Evolutionary conservation across 1,140 invertebrate species (phyloP), one percentile per base, ranked within the genome.

Genomic region (Drosophila auraria): DNA sequence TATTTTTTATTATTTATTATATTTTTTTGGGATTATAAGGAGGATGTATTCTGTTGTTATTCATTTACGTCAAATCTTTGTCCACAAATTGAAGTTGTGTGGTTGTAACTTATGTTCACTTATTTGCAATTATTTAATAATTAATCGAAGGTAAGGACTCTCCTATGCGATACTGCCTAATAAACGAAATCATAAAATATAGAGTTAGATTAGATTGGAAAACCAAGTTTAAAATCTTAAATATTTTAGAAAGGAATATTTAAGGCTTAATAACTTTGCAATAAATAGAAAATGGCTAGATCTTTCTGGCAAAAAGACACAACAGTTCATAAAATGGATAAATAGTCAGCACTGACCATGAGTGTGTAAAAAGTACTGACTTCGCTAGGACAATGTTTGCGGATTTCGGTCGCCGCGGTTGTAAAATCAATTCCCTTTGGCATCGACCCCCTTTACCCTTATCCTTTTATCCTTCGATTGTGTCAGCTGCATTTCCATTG

Each of bases 361-460:
- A 44, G 66, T 44, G 49, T 69, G 33, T 69, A 14, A 6, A 38
- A 47, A 49, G 9, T 56, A 9, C 25, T 17, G 33, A 50, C 36
- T 72, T 2, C 12, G 36, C 25, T 76, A 5, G 14, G 36, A 42
- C 61, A 53, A 44, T 25, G 69, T 33, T 61, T 49, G 38, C 61
- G 73, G 42, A 27, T 40, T 77, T 45, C 23, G 51, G 51, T 53
- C 54, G 62, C 38, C 47, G 79, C 65, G 75, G 77, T 64, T 66
- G 63, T 66, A 74, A 80, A 80, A 87, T 79, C 66, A 63, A 79
- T 72, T 72, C 58, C 59, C 66, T 40, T 44, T n/a, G 65, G 49
- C 33, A 68, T 42, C 53, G 5, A 14, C 14, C 27, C 14, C 40
- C 23, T 11, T 11, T 36, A 17, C 20, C 5, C 27, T 20, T 23